phyloP scores from a whole-genome alignment of 2,797 vertebrate genomes.

The Threskiornis aethiopicus region DNA sequence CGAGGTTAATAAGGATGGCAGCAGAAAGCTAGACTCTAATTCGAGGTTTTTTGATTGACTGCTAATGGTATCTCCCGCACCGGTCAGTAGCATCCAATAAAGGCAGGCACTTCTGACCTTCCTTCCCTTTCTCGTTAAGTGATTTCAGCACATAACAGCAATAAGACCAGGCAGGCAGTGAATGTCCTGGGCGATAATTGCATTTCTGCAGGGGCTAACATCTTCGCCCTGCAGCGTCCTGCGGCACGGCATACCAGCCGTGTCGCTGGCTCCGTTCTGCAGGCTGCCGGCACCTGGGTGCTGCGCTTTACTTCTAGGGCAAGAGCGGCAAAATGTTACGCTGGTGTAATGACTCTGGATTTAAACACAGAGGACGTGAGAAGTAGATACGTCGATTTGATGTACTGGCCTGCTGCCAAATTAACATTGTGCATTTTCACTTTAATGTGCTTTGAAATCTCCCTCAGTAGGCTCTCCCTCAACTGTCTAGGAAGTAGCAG shows the following conservation, averaged over 20 bases:
- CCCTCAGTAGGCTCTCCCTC: not conserved
- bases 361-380: not conserved
- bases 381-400: not conserved
- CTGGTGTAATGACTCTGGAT: not conserved
- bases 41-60: constrained; percentile 15
- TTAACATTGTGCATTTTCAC: not conserved
- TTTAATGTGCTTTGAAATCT: not conserved
- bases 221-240: not conserved
- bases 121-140: constrained; percentile 17
- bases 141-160: constrained; percentile 8
- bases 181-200: constrained; percentile 45
- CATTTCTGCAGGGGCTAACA: not conserved
- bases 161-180: constrained; percentile 2
- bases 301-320: not conserved
- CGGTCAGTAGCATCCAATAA: constrained; percentile 22
- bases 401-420: not conserved
- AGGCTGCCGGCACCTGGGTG: not conserved
- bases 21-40: constrained; percentile 30
- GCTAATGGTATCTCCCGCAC: not conserved
- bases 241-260: not conserved
- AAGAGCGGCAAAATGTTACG: not conserved
- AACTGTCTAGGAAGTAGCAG: not conserved
- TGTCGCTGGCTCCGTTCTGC: not conserved
- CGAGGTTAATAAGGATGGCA: constrained; percentile 32
- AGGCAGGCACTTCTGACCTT: constrained; percentile 30